A percentile compares a stretch with the other conserved stretches of the same genome.
Evolutionary conservation across 2,797 vertebrate species (phyloP).

Genomic region (Gobio occitaniae): DNA sequence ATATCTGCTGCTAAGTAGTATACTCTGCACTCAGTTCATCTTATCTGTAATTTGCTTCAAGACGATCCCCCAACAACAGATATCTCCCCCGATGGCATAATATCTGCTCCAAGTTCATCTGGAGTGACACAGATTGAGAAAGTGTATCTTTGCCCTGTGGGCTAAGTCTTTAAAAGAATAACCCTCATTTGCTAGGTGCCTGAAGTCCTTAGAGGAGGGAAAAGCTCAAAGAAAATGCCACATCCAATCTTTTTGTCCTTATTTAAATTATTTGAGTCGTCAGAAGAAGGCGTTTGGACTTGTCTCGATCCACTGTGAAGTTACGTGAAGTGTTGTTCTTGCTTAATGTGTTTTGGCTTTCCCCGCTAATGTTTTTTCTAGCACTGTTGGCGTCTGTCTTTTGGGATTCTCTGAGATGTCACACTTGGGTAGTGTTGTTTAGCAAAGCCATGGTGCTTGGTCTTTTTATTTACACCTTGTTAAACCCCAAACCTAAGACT

Average conservation of each 20-base stretch:
- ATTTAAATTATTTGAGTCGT: slow-evolving; percentile 25
- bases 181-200: slow-evolving; percentile 43
- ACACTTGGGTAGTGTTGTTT: slow-evolving; percentile 31
- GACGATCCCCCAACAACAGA: slow-evolving; percentile 7
- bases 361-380: slow-evolving; percentile 18
- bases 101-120: slow-evolving; percentile 42
- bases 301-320: slow-evolving; percentile 30
- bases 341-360: slow-evolving; percentile 34
- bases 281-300: slow-evolving; percentile 17
- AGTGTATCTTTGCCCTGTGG: slow-evolving; percentile 34
- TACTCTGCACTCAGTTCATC: slow-evolving; percentile 6
- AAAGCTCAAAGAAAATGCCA: slow-evolving; percentile 3
- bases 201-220: slow-evolving; percentile 30
- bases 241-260: slow-evolving; percentile 23
- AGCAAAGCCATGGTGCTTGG: neutral
- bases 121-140: slow-evolving; percentile 14
- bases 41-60: slow-evolving; percentile 29
- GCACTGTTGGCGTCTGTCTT: slow-evolving; percentile 40
- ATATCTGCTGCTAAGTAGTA: neutral
- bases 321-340: slow-evolving; percentile 43
- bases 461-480: neutral
- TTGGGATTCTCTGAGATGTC: slow-evolving; percentile 37
- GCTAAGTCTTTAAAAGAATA: slow-evolving; percentile 34
- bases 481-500: neutral
- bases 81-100: slow-evolving; percentile 43